Evolutionary conservation across 2,888 invertebrate genomes (phyloP), one percentile per base, ranked within the genome.

Genomic region (Octodonta nipae): DNA sequence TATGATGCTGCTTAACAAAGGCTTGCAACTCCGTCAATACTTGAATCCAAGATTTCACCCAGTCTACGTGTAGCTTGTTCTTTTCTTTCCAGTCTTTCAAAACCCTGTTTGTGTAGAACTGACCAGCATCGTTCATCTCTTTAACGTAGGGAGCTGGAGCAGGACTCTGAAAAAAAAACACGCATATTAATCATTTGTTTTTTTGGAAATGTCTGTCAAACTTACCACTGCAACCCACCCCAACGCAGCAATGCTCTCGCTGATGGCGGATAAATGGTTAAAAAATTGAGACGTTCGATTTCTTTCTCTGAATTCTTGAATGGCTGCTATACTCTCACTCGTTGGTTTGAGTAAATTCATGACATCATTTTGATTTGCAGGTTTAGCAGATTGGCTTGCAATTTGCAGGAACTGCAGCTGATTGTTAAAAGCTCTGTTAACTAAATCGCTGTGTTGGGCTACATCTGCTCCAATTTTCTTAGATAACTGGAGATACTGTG

Each of bases 21-120:
- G 78, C 76, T 58, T 93, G 89, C 43, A 98, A 65, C 40, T 87
- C 84, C 1, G 73, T 71, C 35, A 96, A 66, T 3, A 85, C 75
- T 57, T 82, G 80, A 32, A 84, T 71, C 93, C 93, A 96, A 3
- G 86, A 70, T 56, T 81, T 83, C 44, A 84, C 87, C 95, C 96
- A 96, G 44, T 92, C 88, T 12, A 83, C 86, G 55, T 98, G 95
- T 37, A 65, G 77, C 63, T 78, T 75, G 59, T 91, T 76, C 63
- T 88, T 91, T 57, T 91, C 92, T 63, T 93, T 95, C 83, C 84
- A 92, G 43, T 96, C 95, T 63, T 92, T 95, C 35, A 96, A 69
- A 25, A 98, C 93, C 42, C 95, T 76, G 68, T 98, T 96, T 36
- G 89, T 84, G 64, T 91, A 98, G 65, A 96, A 98, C 66, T 43